Conservation (phyloP, 2,113 vertebrate genomes). For the Bufo gargarizans region DNA sequence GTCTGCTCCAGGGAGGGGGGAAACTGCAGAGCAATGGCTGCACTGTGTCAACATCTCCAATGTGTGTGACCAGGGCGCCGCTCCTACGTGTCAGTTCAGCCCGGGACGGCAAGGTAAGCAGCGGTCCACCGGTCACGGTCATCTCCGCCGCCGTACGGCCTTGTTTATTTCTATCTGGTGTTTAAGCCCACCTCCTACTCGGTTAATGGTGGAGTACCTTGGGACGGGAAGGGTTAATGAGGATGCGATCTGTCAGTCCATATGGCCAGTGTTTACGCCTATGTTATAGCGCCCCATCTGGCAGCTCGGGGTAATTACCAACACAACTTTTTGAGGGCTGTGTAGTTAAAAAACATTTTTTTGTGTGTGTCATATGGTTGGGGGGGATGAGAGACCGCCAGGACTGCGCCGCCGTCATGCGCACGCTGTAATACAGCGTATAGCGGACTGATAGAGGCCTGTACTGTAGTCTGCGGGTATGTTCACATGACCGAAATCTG, state of each 20-base stretch:
- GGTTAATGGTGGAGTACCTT: neutral
- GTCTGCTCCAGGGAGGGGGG: neutral
- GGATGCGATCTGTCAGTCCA: neutral
- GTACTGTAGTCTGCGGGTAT: too few relatives aligned
- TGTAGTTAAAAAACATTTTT: too few relatives aligned
- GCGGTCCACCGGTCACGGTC: neutral
- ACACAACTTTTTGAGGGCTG: too few relatives aligned
- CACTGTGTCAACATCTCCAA: slow-evolving; percentile 14
- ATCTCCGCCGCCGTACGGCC: neutral
- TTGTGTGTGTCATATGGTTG: too few relatives aligned
- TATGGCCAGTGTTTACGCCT: neutral
- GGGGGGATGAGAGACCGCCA: too few relatives aligned
- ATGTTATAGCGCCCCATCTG: neutral
- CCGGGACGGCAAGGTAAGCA: slow-evolving; percentile 26
- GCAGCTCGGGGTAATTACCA: neutral
- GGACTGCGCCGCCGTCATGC: too few relatives aligned
- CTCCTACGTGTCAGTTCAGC: slow-evolving; percentile 21
- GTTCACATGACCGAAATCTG: too few relatives aligned
- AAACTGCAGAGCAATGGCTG: slow-evolving; percentile 17
- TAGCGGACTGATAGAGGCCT: too few relatives aligned
- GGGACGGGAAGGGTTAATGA: neutral
- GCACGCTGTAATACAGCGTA: too few relatives aligned
- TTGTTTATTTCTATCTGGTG: neutral
- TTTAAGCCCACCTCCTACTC: neutral
- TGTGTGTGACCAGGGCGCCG: slow-evolving; percentile 2